Base-by-base conservation (phyloP, 2,888 invertebrate genomes). In the Mimumesa dahlbomi region DNA sequence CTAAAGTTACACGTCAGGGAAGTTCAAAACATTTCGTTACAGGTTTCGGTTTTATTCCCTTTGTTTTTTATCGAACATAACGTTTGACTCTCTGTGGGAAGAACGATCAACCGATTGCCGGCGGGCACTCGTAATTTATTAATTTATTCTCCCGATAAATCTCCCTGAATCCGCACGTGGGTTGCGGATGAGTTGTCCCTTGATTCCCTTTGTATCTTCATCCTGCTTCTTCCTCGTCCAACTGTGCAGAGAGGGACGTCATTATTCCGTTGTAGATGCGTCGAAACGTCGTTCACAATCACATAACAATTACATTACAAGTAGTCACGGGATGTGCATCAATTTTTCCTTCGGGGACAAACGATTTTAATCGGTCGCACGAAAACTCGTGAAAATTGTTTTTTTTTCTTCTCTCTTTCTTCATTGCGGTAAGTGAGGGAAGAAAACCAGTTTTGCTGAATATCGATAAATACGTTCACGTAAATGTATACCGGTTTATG, bases 61-160 rank as follows among this genome's bases (percentile, higher is more conserved):
- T 29, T 9, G 29, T 9, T 9, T 29, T n/a, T 0, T 9, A 34
- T 7, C 34, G 34, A n/a, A 34, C 9, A 4, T 34, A 9, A 3
- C 11, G n/a, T 3, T n/a, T 3, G 34, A 34, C 4, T 34, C 34
- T 0, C n/a, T n/a, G n/a, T n/a, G 29, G 29, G 29, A 1, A 29
- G 29, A 29, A 9, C 29, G 29, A 4, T 36, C 13, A 13, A 16
- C 16, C 14, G 40, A 40, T 40, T 6, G 40, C 6, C 4, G 16
- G 7, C 40, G 18, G 5, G 40, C 5, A 13, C 48, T 16, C 38
- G 68, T 78, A 75, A 81, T 80, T 74, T 80, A 81, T 84, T 82
- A 77, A 85, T 81, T 72, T 82, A 84, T 84, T 77, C 83, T 22
- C 25, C 25, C 71, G 68, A 85, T 81, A 82, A 84, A 83, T 82